Conservation (phyloP, 2,888 invertebrate genomes). For the Limnephilus lunatus region DNA sequence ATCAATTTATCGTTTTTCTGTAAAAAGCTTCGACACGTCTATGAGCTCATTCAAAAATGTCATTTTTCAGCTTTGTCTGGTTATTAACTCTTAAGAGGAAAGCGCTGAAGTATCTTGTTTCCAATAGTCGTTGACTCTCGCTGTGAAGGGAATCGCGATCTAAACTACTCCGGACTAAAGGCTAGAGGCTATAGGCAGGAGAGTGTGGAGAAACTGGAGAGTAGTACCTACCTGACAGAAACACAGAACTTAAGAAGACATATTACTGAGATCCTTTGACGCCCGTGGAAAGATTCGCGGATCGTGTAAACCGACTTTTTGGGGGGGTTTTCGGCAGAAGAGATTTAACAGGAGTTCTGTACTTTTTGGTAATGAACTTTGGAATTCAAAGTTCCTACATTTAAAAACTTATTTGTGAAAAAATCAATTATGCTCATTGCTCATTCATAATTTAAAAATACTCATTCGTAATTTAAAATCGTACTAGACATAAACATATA, state of each 20-base stretch:
- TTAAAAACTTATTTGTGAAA: too few species aligned
- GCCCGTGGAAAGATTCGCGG: conserved; percentile 9
- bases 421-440: too few species aligned
- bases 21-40: too few species aligned
- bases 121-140: neutral
- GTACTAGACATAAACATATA: too few species aligned
- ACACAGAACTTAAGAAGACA: conserved; percentile 38
- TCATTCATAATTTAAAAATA: too few species aligned
- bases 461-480: too few species aligned
- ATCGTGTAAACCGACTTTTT: conserved; percentile 28
- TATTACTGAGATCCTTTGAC: conserved; percentile 35
- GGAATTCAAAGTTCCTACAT: too few species aligned
- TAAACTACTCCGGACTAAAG: neutral
- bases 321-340: neutral
- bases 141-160: neutral
- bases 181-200: neutral
- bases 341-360: neutral
- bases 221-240: conserved; percentile 14
- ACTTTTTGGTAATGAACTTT: neutral
- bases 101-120: neutral
- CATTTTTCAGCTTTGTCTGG: too few species aligned
- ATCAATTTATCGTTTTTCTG: too few species aligned
- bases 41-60: too few species aligned
- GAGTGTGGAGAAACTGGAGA: neutral
- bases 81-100: too few species aligned